Base-by-base conservation (phyloP, 2,888 invertebrate genomes). In the Hoplodrina blanda region DNA sequence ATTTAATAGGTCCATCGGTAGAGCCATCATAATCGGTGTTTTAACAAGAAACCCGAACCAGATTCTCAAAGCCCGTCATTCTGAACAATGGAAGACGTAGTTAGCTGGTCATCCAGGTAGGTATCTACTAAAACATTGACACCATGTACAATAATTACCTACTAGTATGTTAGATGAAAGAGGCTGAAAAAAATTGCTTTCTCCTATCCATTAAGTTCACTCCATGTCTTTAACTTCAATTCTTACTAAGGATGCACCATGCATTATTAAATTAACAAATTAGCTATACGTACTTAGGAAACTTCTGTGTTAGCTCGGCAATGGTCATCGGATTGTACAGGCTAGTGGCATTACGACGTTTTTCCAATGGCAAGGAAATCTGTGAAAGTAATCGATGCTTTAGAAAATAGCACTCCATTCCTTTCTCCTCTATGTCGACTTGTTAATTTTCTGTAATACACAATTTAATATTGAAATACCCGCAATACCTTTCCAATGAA, bases 311-410 rank as follows among this genome's bases (percentile, higher is more conserved):
- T 53, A 99, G 92, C 84, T 99, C 97, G 2, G 94, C 92, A n/a
- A 99, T 95, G 0, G 98, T 98, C 97, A 98, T 98, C 10, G 98
- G 98, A 87, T 99, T 99, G 95, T 99, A 99, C n/a, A 99, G 96
- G 80, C 97, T 97, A 7, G 98, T 98, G 10, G 98, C 98, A 91
- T 99, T 99, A 79, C 99, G 97, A 56, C 99, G 97, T 93, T 99
- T 98, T 90, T 99, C 99, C 85, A 98, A 97, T 7, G 99, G 98
- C 90, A 98, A 95, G 10, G 98, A 98, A 86, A 98, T 98, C 98
- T 98, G 90, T n/a, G 90, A 88, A 78, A 50, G 19, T 37, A 55
- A 76, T 54, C 2, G 30, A n/a, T 20, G 41, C 3, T 52, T 62
- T 49, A 68, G 15, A 19, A 33, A 49, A 44, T 37, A 6, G 4